phyloP scores from a whole-genome alignment of 2,797 vertebrate genomes.

The Melanotaenia boesemani region DNA sequence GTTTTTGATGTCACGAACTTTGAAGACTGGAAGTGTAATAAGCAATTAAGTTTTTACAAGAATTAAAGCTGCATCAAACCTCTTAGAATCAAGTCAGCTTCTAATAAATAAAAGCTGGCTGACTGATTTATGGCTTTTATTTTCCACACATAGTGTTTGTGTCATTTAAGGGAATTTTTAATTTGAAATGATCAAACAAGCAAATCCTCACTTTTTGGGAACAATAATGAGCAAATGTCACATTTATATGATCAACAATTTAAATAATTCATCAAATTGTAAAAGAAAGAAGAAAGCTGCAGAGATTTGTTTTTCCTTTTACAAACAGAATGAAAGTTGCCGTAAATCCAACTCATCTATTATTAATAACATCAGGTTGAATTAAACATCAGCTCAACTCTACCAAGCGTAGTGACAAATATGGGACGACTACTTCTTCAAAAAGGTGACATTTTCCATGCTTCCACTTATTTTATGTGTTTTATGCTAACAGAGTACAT shows the following conservation, averaged over 20 bases:
- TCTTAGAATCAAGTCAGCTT: neutral
- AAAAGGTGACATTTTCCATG: neutral
- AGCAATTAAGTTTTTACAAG: neutral
- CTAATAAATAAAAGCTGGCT: neutral
- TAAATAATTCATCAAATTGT: neutral
- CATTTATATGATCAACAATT: neutral
- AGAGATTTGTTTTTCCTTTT: neutral
- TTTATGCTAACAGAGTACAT: constrained; percentile 25
- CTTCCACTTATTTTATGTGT: neutral
- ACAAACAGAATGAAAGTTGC: neutral
- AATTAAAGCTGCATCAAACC: neutral
- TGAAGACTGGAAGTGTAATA: neutral
- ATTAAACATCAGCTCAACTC: constrained; percentile 6
- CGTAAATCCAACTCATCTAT: neutral
- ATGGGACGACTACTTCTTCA: neutral
- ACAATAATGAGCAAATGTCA: no score
- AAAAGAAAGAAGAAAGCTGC: neutral
- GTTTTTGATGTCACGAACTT: neutral
- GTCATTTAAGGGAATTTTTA: neutral
- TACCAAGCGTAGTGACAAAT: neutral
- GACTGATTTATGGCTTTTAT: neutral
- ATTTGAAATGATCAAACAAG: neutral
- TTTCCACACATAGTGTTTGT: neutral
- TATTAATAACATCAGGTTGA: constrained; percentile 2
- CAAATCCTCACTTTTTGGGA: no score